These are phyloP conservation scores for Lepisosteus osseus DNA, from an alignment of 2,113 vertebrate species.

Conservation along the genomic window DNA sequence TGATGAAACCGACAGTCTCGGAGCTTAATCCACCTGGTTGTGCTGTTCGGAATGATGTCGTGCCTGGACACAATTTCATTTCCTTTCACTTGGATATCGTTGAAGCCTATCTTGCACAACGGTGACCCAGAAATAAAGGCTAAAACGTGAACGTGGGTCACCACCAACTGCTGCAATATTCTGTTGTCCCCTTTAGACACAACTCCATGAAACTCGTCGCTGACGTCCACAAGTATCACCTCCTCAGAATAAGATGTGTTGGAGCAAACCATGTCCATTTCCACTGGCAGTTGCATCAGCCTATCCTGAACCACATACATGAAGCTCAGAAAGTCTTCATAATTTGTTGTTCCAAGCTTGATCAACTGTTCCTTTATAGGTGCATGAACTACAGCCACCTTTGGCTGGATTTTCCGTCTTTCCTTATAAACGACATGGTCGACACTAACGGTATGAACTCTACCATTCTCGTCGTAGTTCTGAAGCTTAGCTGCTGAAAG, in stretches of 20 bases:
- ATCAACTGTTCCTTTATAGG: slow-evolving; percentile 77
- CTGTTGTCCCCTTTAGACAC: slow-evolving; percentile 67
- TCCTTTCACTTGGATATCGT: slow-evolving; percentile 79
- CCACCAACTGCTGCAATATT: slow-evolving; percentile 71
- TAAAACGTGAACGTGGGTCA: slow-evolving; percentile 74
- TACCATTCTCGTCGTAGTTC: slow-evolving; percentile 78
- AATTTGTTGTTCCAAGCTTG: slow-evolving; percentile 79
- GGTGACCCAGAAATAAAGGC: slow-evolving; percentile 78
- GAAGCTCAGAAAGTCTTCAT: slow-evolving; percentile 80
- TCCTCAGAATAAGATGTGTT: slow-evolving; percentile 76
- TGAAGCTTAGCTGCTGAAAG: slow-evolving; percentile 81
- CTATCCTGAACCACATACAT: slow-evolving; percentile 68
- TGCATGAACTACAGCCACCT: slow-evolving; percentile 69
- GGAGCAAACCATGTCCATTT: slow-evolving; percentile 63
- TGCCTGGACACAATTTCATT: slow-evolving; percentile 82
- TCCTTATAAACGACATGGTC: slow-evolving; percentile 80
- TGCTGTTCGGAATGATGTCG: slow-evolving; percentile 85
- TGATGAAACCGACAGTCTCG: slow-evolving; percentile 71
- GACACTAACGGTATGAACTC: slow-evolving; percentile 79
- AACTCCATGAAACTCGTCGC: slow-evolving; percentile 75
- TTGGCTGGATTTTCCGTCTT: slow-evolving; percentile 82
- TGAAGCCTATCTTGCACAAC: slow-evolving; percentile 78
- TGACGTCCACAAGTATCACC: slow-evolving; percentile 78
- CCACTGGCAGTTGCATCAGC: slow-evolving; percentile 64
- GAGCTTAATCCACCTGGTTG: slow-evolving; percentile 82